A percentile compares a stretch with the other conserved stretches of the same genome.
phyloP scores from a whole-genome alignment of 2,888 invertebrate species.

The Melanostoma mellinum region DNA sequence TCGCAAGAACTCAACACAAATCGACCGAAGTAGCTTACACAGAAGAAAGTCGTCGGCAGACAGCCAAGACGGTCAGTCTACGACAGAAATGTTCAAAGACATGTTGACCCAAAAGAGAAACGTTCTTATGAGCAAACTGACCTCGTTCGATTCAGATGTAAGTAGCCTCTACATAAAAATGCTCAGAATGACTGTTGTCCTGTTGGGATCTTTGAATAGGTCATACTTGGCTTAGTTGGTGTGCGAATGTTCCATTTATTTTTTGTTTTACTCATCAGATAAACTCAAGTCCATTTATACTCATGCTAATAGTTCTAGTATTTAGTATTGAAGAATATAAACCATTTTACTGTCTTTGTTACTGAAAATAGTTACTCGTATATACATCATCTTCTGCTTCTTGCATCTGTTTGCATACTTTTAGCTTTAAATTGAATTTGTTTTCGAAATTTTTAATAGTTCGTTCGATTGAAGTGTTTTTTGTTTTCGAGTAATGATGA shows the following conservation, averaged over 20 bases:
- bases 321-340: conserved; percentile 7
- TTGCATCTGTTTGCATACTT: conserved; percentile 57
- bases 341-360: not conserved
- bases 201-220: conserved; percentile 15
- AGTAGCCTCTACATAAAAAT: conserved; percentile 80
- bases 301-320: conserved; percentile 37
- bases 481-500: conserved; percentile 39
- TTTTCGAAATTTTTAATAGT: conserved; percentile 53
- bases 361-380: not conserved
- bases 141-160: conserved; percentile 95
- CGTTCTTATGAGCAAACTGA: conserved; percentile 91
- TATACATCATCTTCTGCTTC: conserved; percentile 58
- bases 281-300: conserved; percentile 27
- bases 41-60: conserved; percentile 87
- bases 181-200: not conserved
- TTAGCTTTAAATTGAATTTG: conserved; percentile 53
- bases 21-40: conserved; percentile 76
- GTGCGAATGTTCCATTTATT: conserved; percentile 24
- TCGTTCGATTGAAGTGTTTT: conserved; percentile 2
- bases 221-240: conserved; percentile 48
- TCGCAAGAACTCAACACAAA: conserved; percentile 80
- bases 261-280: conserved; percentile 32
- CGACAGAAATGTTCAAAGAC: conserved; percentile 96
- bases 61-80: conserved; percentile 87
- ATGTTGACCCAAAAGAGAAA: conserved; percentile 96